Conservation (phyloP, 2,888 invertebrate species). For the Pterostichus madidus region DNA sequence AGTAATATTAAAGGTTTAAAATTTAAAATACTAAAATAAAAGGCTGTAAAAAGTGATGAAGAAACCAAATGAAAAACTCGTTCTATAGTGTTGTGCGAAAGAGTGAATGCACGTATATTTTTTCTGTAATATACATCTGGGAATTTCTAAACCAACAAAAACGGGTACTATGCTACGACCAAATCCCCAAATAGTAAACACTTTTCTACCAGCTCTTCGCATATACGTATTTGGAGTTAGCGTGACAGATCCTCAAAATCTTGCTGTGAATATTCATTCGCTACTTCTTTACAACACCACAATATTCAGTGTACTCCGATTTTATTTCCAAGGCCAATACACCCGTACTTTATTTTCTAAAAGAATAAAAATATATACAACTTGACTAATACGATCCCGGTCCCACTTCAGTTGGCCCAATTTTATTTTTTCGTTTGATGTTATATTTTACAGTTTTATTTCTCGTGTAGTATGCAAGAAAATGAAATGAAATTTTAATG, state of each 20-base stretch:
- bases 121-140: constrained; percentile 31
- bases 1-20: too few relatives aligned
- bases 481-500: too few relatives aligned
- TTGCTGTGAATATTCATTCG: not conserved
- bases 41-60: not conserved
- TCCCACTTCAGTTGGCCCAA: too few relatives aligned
- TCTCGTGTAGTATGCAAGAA: too few relatives aligned
- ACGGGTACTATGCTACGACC: constrained; percentile 10
- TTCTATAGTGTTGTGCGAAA: not conserved
- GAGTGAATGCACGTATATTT: constrained; percentile 25
- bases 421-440: too few relatives aligned
- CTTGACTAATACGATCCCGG: too few relatives aligned
- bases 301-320: too few relatives aligned
- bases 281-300: not conserved
- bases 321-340: too few relatives aligned
- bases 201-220: constrained; percentile 25
- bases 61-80: not conserved
- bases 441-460: too few relatives aligned
- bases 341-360: too few relatives aligned
- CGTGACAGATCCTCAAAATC: not conserved
- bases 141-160: constrained; percentile 29
- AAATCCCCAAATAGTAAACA: constrained; percentile 48
- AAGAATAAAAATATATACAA: too few relatives aligned
- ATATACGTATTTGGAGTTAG: constrained; percentile 1
- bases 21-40: not conserved